These are phyloP conservation scores for Ornithorhynchus anatinus DNA, from an alignment of 2,113 vertebrate genomes.

Conservation along the genomic window DNA sequence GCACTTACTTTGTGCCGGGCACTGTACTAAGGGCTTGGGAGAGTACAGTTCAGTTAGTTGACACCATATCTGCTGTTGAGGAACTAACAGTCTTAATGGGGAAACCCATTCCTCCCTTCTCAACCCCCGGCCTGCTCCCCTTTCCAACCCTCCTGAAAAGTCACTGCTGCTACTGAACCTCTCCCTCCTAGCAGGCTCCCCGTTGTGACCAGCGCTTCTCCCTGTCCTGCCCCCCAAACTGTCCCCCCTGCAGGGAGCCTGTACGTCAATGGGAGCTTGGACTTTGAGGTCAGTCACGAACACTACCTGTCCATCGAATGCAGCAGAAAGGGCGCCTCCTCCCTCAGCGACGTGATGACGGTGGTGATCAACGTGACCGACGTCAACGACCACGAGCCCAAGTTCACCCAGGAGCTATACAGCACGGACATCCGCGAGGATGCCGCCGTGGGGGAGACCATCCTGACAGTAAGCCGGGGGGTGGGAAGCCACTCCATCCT, in stretches of 20 bases:
- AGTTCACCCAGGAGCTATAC: constrained; percentile 80
- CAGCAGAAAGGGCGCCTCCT: constrained; percentile 76
- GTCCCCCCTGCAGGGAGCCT: constrained; percentile 63
- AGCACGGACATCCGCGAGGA: constrained; percentile 79
- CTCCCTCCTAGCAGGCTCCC: too few species aligned
- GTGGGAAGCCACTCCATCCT: neutral
- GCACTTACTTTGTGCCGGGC: too few species aligned
- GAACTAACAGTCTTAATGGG: too few species aligned
- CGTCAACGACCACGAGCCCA: constrained; percentile 87
- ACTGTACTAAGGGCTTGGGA: too few species aligned
- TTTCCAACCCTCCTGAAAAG: neutral
- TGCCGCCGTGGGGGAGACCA: constrained; percentile 74
- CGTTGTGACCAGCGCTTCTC: neutral
- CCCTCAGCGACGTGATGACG: constrained; percentile 84
- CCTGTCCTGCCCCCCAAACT: neutral
- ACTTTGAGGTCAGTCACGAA: constrained; percentile 84
- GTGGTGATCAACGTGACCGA: constrained; percentile 90
- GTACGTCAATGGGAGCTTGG: constrained; percentile 80
- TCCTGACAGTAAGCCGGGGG: constrained; percentile 79
- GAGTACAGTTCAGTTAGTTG: too few species aligned
- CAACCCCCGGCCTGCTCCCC: too few species aligned
- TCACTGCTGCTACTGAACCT: neutral
- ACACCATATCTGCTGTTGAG: too few species aligned
- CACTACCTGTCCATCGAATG: constrained; percentile 92
- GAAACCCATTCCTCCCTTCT: too few species aligned